Evolutionary conservation across 2,113 vertebrate genomes (phyloP), one percentile per base, ranked within the genome.

Genomic region (Triplophysa dalaica): DNA sequence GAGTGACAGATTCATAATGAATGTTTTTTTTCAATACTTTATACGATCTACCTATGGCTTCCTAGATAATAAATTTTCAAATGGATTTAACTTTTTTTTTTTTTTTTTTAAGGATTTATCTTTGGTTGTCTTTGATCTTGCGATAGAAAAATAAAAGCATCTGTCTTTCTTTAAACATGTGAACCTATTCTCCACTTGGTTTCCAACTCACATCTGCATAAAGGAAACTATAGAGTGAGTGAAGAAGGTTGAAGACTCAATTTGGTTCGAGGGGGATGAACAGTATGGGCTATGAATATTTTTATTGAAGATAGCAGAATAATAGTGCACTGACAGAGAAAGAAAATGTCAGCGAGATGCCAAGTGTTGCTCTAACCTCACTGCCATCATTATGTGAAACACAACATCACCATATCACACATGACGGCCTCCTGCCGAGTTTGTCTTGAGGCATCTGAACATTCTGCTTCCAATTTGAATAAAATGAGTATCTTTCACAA

Each of bases 301-400:
- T 5, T 54, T 54, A 1, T 21, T 48, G 22, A 26, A 69, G 66
- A 50, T 22, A 50, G 45, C 22, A 29, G 16, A 1, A 69, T 50
- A 1, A 69, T 50, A 26, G 43, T 69, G 21, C 45, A 17, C 9
- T 69, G 67, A 50, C 67, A 29, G 67, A 26, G n/a, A 69, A 52
- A 52, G 22, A 69, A 16, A 22, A 26, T 69, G 22, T 52, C 22
- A 69, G 22, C 45, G 45, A 29, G 45, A 21, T 69, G 43, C 43
- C 7, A 1, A 54, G 22, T 52, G 45, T 26, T 50, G 45, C 45
- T 50, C 45, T 70, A 52, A 68, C 66, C 41, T 70, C 14, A 50
- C 67, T 50, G 67, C 22, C 48, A 16, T 69, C 43, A 52, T 50
- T 50, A 69, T 8, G 43, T 26, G 43, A 69, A 69, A 69, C 24